Base-by-base conservation (phyloP, 1,140 invertebrate species). In the Diuraphis noxia region DNA sequence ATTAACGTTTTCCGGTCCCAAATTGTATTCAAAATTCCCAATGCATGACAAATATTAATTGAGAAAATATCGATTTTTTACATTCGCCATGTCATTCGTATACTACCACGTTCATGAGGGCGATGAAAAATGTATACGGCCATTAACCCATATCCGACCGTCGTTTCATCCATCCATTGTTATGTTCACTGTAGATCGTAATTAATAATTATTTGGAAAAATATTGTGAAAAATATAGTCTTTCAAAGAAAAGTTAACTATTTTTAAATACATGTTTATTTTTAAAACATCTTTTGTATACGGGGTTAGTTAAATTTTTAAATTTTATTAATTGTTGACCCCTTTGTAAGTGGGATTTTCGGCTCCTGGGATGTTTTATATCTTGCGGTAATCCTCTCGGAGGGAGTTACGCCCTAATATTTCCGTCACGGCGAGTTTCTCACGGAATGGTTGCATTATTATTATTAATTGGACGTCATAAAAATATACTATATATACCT, bases 391-490 rank as follows among this genome's bases (percentile, higher is more conserved):
- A 88, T 63, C 86, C 49, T 63, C 86, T 63, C n/a, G 52, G 36
- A 88, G 86, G 36, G 86, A 88, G 86, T 88, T 88, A 88, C 86
- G 86, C 86, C 86, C 86, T 52, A 40, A 63, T 63, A 63, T 88
- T 88, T 88, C 86, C 86, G 86, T 38, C 86, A 63, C 30, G 56
- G 49, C 36, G 52, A 40, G 86, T 88, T 88, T 88, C 86, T 88
- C 86, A 88, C 52, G 52, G 36, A n/a, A 88, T 52, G 85, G 46
- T 63, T 52, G 46, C 46, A 84, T 52, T 86, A 86, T 88, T 88
- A 40, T 88, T 63, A 88, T 88, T 88, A 88, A 88, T 88, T 88
- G 49, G 86, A 88, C 86, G 36, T 88, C 52, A 40, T 88, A 88
- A 88, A 88, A 63, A 88, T 88, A 88, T 88, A 56, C 49, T 63